Conservation (phyloP, 2,888 invertebrate species). For the Amphipyra berbera region DNA sequence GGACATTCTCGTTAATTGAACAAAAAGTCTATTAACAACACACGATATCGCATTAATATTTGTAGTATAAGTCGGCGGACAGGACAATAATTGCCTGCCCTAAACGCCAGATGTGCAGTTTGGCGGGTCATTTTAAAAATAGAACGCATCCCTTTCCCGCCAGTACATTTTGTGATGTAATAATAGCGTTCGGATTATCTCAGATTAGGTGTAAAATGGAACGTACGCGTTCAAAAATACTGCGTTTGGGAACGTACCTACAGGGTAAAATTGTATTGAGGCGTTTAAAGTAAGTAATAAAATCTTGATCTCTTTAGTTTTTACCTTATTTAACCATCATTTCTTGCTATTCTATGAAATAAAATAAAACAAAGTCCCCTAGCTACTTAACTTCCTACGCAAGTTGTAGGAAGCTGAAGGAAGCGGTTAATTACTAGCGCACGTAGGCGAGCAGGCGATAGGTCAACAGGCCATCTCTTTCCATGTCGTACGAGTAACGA, state of each 20-base stretch:
- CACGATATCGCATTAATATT: conserved; percentile 29
- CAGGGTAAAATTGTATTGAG: no score
- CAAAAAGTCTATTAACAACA: conserved; percentile 39
- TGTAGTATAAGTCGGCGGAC: conserved; percentile 16
- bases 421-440: conserved; percentile 38
- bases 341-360: not conserved
- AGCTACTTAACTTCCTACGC: conserved; percentile 24
- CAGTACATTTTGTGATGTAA: conserved; percentile 18
- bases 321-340: not conserved
- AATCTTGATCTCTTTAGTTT: no score
- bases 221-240: conserved; percentile 1
- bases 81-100: conserved; percentile 39
- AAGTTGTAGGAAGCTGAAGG: conserved; percentile 29
- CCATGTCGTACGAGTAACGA: conserved; percentile 6
- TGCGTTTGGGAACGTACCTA: not conserved
- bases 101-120: conserved; percentile 46
- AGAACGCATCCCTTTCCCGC: conserved; percentile 36
- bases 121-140: conserved; percentile 47
- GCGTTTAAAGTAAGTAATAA: no score
- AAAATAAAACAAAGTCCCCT: conserved; percentile 1
- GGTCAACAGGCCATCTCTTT: conserved; percentile 44
- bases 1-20: conserved; percentile 24
- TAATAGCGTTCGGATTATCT: conserved; percentile 34
- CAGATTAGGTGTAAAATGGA: conserved; percentile 21
- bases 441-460: conserved; percentile 36